phyloP scores from a whole-genome alignment of 53 echinoderm and acorn worm genomes.

The Patiria pectinifera region DNA sequence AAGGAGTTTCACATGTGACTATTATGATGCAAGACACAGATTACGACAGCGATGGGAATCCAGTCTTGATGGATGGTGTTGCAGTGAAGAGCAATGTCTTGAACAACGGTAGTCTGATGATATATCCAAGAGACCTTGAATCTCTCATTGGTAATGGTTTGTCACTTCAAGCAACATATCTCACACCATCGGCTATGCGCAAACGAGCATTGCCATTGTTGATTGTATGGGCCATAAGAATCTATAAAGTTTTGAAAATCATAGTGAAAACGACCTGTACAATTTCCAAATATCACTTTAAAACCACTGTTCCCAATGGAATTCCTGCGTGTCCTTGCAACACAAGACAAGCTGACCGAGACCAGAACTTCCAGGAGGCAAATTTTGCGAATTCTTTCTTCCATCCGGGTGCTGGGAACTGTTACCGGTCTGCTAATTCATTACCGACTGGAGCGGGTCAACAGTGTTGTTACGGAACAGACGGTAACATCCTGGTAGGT shows the following conservation, averaged over 20 bases:
- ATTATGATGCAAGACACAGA: conserved; percentile 37
- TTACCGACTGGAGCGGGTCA: conserved; percentile 49
- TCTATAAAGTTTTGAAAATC: neutral
- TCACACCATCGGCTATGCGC: neutral
- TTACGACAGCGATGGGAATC: conserved; percentile 42
- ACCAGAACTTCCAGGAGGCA: conserved; percentile 45
- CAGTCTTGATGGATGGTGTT: conserved; percentile 40
- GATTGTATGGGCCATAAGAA: too few species aligned
- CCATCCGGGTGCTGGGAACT: conserved; percentile 48
- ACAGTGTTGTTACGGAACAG: conserved; percentile 71
- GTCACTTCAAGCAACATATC: neutral
- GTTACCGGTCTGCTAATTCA: conserved; percentile 56
- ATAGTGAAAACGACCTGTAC: neutral
- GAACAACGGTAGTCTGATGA: conserved; percentile 33
- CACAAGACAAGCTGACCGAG: conserved; percentile 39
- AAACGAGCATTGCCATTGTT: neutral
- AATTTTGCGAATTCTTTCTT: conserved; percentile 4
- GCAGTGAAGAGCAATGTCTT: neutral
- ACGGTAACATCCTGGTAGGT: conserved; percentile 69
- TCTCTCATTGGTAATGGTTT: neutral
- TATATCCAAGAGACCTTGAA: neutral
- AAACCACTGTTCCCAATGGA: neutral
- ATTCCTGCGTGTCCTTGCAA: conserved; percentile 67
- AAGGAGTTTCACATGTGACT: neutral
- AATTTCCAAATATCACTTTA: neutral